These are phyloP conservation scores for Ormyrus rosae DNA, from an alignment of 2,888 invertebrate genomes.

Conservation along the genomic window DNA sequence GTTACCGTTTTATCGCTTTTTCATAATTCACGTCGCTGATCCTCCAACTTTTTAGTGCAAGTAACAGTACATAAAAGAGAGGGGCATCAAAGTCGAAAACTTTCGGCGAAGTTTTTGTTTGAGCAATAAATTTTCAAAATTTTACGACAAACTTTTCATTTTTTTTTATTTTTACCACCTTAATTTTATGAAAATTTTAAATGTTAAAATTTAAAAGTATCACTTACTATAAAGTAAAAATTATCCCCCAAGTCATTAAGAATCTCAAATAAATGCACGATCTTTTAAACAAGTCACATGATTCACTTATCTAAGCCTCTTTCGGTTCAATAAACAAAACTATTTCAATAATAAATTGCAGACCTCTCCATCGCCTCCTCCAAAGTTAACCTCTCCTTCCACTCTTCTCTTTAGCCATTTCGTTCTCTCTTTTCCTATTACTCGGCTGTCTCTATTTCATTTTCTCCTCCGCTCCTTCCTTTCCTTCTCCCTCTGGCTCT, in stretches of 20 bases:
- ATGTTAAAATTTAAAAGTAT: no score
- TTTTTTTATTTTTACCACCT: no score
- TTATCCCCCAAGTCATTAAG: no score
- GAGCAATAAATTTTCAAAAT: not conserved
- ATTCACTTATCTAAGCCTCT: no score
- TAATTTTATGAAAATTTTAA: no score
- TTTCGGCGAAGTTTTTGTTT: conserved; percentile 28
- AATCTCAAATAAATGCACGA: no score
- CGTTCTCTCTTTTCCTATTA: not conserved
- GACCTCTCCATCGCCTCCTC: not conserved
- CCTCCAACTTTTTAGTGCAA: conserved; percentile 32
- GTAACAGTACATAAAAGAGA: conserved; percentile 9
- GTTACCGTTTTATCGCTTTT: conserved; percentile 20
- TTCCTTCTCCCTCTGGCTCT: not conserved
- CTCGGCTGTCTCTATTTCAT: conserved; percentile 42
- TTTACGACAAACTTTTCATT: no score
- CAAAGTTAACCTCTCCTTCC: conserved; percentile 1
- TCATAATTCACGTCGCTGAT: conserved; percentile 11
- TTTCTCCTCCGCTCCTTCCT: conserved; percentile 6
- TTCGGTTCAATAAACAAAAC: no score
- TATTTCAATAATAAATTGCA: not conserved
- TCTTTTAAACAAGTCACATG: no score
- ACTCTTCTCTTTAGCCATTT: not conserved
- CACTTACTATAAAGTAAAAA: no score
- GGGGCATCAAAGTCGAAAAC: conserved; percentile 4